Evolutionary conservation across 2,888 invertebrate species (phyloP), one percentile per base, ranked within the genome.

Genomic region (Eledona agricola): DNA sequence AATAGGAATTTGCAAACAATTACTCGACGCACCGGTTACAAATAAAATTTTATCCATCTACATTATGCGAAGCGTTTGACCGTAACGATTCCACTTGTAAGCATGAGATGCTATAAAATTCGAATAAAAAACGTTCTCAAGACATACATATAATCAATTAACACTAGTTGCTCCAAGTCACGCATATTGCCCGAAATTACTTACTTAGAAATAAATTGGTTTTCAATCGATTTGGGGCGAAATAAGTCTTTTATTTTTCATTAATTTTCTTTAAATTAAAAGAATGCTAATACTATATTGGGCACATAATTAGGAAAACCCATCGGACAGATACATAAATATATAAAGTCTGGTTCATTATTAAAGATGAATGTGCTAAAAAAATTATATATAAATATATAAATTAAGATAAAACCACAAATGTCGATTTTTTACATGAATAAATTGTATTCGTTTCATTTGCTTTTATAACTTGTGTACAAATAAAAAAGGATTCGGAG

Each of bases 121-220:
- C 32, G 16, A 31, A n/a, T n/a, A n/a, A n/a, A n/a, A n/a, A n/a
- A n/a, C n/a, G n/a, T n/a, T n/a, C n/a, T 34, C 20, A 50, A 40
- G 38, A 38, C 22, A 31, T 17, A 22, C 49, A n/a, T n/a, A n/a
- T n/a, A 49, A 47, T 47, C 37, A 46, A 49, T 50, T 50, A 50
- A 9, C 40, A 50, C 50, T 50, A 50, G 50, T 50, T 49, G 50
- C 50, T 42, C 28, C 16, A 42, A 26, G 40, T 50, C 50, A 50
- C 50, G 50, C 50, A 50, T 47, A 47, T 38, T 40, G 49, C 40
- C 11, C 28, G 5, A 46, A 50, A 50, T 50, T 50, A 50, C 26
- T 25, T 10, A 16, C 31, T 23, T 23, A 22, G 38, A 38, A 49
- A 26, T 31, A 19, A 49, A 28, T 49, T 31, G 15, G 29, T 49